Conservation (phyloP, 1,140 invertebrate species). For the Coenobita brevimanus region DNA sequence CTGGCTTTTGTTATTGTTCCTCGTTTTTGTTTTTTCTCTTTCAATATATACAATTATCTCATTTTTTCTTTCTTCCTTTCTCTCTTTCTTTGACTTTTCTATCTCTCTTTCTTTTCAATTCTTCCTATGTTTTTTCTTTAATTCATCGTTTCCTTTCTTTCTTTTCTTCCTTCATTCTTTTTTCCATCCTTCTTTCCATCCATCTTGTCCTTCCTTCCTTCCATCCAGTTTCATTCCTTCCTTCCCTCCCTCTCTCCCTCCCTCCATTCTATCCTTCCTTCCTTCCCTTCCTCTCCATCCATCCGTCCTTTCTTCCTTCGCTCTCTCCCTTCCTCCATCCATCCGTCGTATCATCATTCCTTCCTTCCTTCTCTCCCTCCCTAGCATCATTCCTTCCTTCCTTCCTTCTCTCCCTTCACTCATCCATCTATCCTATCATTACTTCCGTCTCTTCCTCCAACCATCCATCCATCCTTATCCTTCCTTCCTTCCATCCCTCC, state of each 20-base stretch:
- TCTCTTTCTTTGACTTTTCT: background rate
- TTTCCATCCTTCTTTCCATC: background rate
- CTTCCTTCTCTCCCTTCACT: background rate
- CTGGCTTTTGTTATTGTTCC: too few species aligned
- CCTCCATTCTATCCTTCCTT: background rate
- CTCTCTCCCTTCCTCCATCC: background rate
- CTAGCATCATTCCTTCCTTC: background rate
- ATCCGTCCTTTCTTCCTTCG: background rate
- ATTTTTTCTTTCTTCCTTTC: background rate
- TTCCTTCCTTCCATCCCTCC: background rate
- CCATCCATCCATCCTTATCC: too few species aligned
- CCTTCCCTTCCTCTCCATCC: background rate
- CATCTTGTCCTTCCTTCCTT: background rate
- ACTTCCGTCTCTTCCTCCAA: background rate
- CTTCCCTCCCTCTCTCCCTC: too few species aligned
- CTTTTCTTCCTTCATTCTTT: background rate
- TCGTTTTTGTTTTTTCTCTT: too few species aligned
- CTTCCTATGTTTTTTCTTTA: too few species aligned
- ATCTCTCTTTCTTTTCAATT: slow-evolving; percentile 9
- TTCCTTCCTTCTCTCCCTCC: background rate
- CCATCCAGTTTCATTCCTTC: background rate
- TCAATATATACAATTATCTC: too few species aligned
- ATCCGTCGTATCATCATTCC: background rate
- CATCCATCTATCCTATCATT: background rate
- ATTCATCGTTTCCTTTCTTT: too few species aligned